Conservation (phyloP, 2,113 vertebrate genomes). For the Turnix velox region DNA sequence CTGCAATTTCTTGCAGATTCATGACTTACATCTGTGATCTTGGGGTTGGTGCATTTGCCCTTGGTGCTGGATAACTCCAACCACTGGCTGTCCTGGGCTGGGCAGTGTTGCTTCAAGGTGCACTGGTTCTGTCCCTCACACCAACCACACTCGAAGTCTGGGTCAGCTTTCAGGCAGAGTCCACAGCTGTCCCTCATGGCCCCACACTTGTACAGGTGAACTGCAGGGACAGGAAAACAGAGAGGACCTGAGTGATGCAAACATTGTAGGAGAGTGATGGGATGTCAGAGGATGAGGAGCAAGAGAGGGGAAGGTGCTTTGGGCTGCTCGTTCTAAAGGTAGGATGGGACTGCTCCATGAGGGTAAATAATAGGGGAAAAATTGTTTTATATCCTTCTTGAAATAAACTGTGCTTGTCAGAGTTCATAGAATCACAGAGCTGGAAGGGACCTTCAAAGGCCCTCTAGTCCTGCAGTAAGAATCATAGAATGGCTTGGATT, state of each 20-base stretch:
- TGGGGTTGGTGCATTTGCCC: constrained; percentile 96
- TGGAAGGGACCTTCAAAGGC: too few species aligned
- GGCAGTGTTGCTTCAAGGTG: constrained; percentile 92
- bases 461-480: too few species aligned
- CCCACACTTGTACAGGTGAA: constrained; percentile 96
- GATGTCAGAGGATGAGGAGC: too few species aligned
- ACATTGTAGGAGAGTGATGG: accelerated
- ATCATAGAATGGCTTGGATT: too few species aligned
- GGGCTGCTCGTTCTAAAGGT: accelerated
- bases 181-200: constrained; percentile 94
- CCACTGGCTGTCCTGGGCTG: constrained; percentile 86
- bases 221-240: constrained; percentile 65
- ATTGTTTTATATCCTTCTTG: background rate
- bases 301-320: too few species aligned
- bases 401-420: background rate
- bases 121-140: constrained; percentile 90
- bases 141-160: constrained; percentile 93
- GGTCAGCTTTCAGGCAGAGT: constrained; percentile 94
- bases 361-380: accelerated
- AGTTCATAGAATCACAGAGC: too few species aligned
- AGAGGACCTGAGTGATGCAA: background rate
- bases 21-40: constrained; percentile 88
- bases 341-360: accelerated
- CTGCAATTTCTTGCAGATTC: background rate
- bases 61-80: constrained; percentile 87